Evolutionary conservation across 2,797 vertebrate species (phyloP), one percentile per base, ranked within the genome.

Genomic region (Lepilemur septentrionalis): DNA sequence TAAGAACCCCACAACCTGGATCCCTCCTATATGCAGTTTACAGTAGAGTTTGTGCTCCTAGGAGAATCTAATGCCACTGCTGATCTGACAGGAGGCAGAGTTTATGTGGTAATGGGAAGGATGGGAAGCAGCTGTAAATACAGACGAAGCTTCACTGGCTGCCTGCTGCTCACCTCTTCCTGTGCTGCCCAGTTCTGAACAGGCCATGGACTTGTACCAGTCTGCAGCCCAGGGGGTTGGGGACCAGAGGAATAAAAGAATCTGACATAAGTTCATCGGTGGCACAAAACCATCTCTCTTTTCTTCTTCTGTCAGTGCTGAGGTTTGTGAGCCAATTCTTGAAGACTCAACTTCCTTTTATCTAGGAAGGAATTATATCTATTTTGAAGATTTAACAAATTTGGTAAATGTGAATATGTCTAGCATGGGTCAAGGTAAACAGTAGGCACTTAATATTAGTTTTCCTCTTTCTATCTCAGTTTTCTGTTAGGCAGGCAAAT

Each of bases 401-500:
- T 73, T 55, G 22, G 10, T 32, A 84, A 92, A 78, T 85, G 17
- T 41, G 41, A 96, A 72, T 55, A 18, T 69, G 18, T 65, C 48
- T 93, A 79, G 35, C 61, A 57, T 22, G 89, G 35, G 69, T 13
- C 23, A 63, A 93, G 57, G 63, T 23, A 73, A 76, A 76, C 46
- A 61, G n/a, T 55, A 55, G 38, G 18, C 23, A 48, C 22, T 79
- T 89, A 80, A 67, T 30, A 84, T 23, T 82, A 28, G 17, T 52
- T 92, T 59, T 69, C 41, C 50, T 79, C 14, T 46, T 95, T 75
- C 14, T 12, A 52, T 25, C 50, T 93, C 52, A 61, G 84, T 73
- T 95, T 97, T 90, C 57, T 94, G 7, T 61, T 48, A 15, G 52
- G 35, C 10, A 75, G 59, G 90, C 46, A 87, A 95, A 89, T 15